Evolutionary conservation across 2,888 invertebrate species (phyloP), one percentile per base, ranked within the genome.

Genomic region (Piscicola geometra): DNA sequence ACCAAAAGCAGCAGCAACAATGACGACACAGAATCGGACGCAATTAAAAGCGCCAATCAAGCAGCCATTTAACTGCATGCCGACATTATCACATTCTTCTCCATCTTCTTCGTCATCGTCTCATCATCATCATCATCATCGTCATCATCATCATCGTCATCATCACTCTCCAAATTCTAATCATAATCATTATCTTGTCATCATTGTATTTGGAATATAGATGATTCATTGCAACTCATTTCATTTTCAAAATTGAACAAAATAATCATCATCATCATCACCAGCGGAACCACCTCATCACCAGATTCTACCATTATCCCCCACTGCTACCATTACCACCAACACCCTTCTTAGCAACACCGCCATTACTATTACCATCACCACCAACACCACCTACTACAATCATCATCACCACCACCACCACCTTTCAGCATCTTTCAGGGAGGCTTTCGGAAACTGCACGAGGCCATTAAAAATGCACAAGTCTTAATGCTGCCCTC

Each of bases 81-180:
- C 64, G 21, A 12, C 64, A 30, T 64, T n/a, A 30, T 64, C 64
- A 64, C 9, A 5, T 5, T 64, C 64, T 12, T 64, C 64, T 12
- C 21, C 64, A 64, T 64, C 64, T 12, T 64, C 64, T 12, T 64
- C 64, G 21, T 28, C 64, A 64, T 64, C n/a, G 9, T 64, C n/a
- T n/a, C 64, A 28, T 30, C 64, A 64, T 30, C 64, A 64, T 64
- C 64, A 64, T 64, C 64, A 30, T 64, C 64, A 28, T 64, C 64
- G 21, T 64, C 64, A 64, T 64, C 64, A 64, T 64, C 64, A 28
- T 64, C 64, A 64, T 64, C 64, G 21, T 21, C 64, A 28, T 64
- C 64, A 64, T 64, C 64, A n/a, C n/a, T n/a, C n/a, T n/a, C n/a
- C n/a, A n/a, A n/a, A n/a, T n/a, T n/a, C n/a, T n/a, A n/a, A 64